Percentiles rank a stretch among this genome's conserved stretches.
These are phyloP conservation scores for Tetanocera ferruginea DNA, from an alignment of 2,888 invertebrate species.

Conservation along the genomic window DNA sequence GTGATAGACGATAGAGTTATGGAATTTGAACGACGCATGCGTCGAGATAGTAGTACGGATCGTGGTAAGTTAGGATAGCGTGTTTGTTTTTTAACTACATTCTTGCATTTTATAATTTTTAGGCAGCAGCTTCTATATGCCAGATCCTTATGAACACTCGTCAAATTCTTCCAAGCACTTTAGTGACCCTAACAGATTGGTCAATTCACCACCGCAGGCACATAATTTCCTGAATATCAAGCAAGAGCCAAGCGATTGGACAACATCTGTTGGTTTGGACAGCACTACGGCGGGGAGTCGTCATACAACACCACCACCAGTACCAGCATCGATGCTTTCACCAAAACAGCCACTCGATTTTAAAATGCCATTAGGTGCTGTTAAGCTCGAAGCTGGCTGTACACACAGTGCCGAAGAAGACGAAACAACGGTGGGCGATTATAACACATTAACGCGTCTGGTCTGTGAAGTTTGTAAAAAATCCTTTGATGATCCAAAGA, in stretches of 20 bases:
- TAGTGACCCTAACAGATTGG: constrained; percentile 16
- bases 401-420: constrained; percentile 47
- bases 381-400: constrained; percentile 55
- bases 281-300: constrained; percentile 38
- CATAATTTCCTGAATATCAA: constrained; percentile 68
- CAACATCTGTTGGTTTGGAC: constrained; percentile 42
- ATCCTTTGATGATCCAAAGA: constrained; percentile 84
- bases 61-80: constrained; percentile 42
- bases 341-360: constrained; percentile 63
- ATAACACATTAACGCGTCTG: constrained; percentile 78
- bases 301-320: constrained; percentile 41
- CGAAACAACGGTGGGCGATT: constrained; percentile 49
- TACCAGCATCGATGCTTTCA: constrained; percentile 48
- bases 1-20: constrained; percentile 54
- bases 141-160: constrained; percentile 56
- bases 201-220: constrained; percentile 53
- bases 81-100: background rate
- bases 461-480: constrained; percentile 89
- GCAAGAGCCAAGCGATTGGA: constrained; percentile 81
- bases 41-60: constrained; percentile 54
- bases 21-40: constrained; percentile 54
- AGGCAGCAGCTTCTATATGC: constrained; percentile 55
- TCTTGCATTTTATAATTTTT: background rate
- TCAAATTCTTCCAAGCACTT: constrained; percentile 30
- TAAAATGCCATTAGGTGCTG: constrained; percentile 53